Evolutionary conservation across 30 jellyfish, hydroid and myxozoan genomes (phyloP).

Genomic region (Catostylus mosaicus): DNA sequence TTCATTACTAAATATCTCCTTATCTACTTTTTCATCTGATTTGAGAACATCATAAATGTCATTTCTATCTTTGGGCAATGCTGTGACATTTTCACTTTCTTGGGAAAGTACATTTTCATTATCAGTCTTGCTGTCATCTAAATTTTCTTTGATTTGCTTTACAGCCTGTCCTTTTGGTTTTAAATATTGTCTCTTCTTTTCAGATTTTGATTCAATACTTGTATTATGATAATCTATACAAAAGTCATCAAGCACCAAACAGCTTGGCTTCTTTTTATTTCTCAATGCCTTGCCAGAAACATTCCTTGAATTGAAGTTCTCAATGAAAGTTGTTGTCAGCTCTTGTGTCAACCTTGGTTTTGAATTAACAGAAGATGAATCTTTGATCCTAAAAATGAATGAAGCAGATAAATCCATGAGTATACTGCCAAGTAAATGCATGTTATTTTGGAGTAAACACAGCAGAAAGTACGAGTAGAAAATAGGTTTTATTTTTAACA

Average conservation of each 20-base stretch:
- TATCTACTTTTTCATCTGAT: too few relatives aligned
- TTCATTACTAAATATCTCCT: too few relatives aligned
- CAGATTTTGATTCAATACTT: neutral
- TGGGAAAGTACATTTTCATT: neutral
- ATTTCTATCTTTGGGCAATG: neutral
- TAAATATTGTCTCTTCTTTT: neutral
- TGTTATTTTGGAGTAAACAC: too few relatives aligned
- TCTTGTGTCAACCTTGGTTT: conserved; percentile 58
- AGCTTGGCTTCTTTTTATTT: conserved; percentile 60
- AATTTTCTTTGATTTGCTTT: neutral
- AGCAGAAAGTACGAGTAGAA: too few relatives aligned
- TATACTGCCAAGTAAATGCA: too few relatives aligned
- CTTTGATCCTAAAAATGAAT: neutral
- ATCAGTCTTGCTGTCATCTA: neutral
- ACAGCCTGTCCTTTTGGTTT: conserved; percentile 3
- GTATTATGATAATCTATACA: conserved; percentile 44
- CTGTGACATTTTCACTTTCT: neutral
- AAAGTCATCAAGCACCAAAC: conserved; percentile 68
- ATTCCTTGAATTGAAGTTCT: conserved; percentile 25
- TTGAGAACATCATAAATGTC: too few relatives aligned
- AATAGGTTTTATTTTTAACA: too few relatives aligned
- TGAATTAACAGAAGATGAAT: neutral
- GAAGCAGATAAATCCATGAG: too few relatives aligned
- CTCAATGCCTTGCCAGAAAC: conserved; percentile 53
- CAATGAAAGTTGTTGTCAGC: conserved; percentile 15